phyloP scores from a whole-genome alignment of 1,140 invertebrate species.

The Coboldia fuscipes region DNA sequence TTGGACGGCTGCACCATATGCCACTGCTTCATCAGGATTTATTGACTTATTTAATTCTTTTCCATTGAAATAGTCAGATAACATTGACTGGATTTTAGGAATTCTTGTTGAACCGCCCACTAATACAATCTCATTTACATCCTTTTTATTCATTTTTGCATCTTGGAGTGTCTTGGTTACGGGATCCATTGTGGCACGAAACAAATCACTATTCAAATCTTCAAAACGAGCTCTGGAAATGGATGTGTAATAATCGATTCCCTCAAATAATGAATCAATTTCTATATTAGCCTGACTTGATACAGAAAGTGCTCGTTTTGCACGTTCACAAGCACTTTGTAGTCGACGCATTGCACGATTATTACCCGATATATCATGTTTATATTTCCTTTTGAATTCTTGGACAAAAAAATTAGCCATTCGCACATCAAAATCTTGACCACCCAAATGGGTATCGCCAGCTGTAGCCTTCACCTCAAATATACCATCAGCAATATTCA shows the following conservation, averaged over 20 bases:
- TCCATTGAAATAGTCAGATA: constrained; percentile 92
- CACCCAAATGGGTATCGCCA: constrained; percentile 30
- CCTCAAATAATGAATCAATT: constrained; percentile 88
- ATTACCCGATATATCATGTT: too few species aligned
- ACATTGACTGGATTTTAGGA: constrained; percentile 87
- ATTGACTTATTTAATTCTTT: constrained; percentile 96
- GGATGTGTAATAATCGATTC: constrained; percentile 89
- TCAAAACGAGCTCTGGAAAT: constrained; percentile 89
- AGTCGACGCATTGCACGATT: too few species aligned
- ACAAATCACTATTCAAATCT: constrained; percentile 84
- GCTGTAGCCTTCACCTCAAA: constrained; percentile 45
- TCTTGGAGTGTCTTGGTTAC: constrained; percentile 87
- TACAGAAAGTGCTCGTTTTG: too few species aligned
- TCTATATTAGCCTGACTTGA: too few species aligned
- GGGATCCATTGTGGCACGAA: constrained; percentile 77
- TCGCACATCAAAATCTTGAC: neutral
- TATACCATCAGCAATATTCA: constrained; percentile 48
- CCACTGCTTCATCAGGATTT: constrained; percentile 88
- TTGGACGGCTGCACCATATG: constrained; percentile 75
- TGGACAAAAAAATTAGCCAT: too few species aligned
- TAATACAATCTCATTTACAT: constrained; percentile 90
- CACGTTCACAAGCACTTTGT: too few species aligned
- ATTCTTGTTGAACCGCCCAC: constrained; percentile 98
- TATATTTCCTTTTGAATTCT: too few species aligned
- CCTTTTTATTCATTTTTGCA: constrained; percentile 80